These are phyloP conservation scores for Naso thynnoides DNA, from an alignment of 2,797 vertebrate species.

Conservation along the genomic window DNA sequence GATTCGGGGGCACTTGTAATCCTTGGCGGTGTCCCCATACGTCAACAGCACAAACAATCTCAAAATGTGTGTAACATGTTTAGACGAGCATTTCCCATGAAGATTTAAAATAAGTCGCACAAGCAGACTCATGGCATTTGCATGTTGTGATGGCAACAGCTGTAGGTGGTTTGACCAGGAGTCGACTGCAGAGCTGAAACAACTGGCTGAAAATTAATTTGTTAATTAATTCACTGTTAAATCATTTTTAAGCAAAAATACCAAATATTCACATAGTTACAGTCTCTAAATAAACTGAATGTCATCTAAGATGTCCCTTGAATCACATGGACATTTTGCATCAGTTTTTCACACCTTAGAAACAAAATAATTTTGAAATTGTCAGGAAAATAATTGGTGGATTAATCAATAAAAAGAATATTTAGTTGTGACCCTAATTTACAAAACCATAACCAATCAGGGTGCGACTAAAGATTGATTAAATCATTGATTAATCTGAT, in stretches of 20 bases:
- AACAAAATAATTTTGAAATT: not conserved
- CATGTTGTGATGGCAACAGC: not conserved
- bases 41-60: not conserved
- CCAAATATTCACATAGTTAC: too few relatives aligned
- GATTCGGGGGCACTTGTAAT: slow-evolving; percentile 27
- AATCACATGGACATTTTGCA: too few relatives aligned
- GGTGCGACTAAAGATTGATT: not conserved
- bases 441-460: not conserved
- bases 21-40: slow-evolving; percentile 7
- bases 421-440: not conserved
- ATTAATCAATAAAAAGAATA: not conserved
- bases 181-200: not conserved
- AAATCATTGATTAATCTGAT: too few relatives aligned
- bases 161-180: not conserved
- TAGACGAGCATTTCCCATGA: slow-evolving; percentile 15
- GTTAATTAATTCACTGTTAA: not conserved
- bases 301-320: too few relatives aligned
- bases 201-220: not conserved
- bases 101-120: slow-evolving; percentile 7
- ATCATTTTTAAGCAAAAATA: not conserved
- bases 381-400: not conserved
- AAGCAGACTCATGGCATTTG: not conserved
- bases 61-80: not conserved
- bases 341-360: too few relatives aligned
- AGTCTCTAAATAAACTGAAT: too few relatives aligned